Evolutionary conservation across 2,797 vertebrate species (phyloP).

Genomic region (Acanthornis magna): DNA sequence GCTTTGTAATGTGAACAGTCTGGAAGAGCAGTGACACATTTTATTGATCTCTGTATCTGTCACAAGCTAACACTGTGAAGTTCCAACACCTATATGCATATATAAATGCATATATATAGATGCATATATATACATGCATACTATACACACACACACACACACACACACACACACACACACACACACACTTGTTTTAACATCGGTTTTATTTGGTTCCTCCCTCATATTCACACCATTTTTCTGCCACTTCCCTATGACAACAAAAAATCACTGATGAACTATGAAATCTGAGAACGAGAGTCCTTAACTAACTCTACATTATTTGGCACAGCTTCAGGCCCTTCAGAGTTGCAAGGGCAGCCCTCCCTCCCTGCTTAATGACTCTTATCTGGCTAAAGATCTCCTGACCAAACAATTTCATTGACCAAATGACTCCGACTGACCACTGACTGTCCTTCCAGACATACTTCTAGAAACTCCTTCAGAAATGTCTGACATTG

Average conservation of each 20-base stretch:
- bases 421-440: not conserved
- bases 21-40: not conserved
- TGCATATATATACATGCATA: not conserved
- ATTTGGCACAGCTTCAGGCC: not conserved
- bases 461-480: not conserved
- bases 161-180: too few species aligned
- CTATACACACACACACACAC: too few species aligned
- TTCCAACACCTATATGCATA: not conserved
- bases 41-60: not conserved
- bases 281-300: not conserved
- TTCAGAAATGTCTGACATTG: not conserved
- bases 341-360: not conserved
- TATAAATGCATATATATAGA: not conserved
- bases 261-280: not conserved
- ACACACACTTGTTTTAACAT: not conserved
- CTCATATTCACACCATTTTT: not conserved
- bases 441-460: not conserved
- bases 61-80: not conserved
- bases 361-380: not conserved
- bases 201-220: not conserved
- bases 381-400: not conserved
- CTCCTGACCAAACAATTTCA: not conserved
- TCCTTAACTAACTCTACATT: not conserved
- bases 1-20: not conserved
- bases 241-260: not conserved